These are phyloP conservation scores for Perca flavescens DNA, from an alignment of 2,113 vertebrate genomes.

Conservation along the genomic window DNA sequence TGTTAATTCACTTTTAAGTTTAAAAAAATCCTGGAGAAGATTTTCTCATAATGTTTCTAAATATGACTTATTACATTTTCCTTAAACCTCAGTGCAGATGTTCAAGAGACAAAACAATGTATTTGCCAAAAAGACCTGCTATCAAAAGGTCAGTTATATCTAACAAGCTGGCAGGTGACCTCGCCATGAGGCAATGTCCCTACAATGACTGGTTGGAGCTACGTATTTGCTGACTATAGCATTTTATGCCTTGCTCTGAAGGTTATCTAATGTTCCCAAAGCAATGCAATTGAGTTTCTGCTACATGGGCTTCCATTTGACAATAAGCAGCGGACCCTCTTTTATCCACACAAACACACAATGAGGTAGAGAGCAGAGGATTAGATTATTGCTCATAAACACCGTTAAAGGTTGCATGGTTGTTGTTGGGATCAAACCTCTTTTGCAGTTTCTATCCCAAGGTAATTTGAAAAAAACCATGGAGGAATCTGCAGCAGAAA, in stretches of 20 bases:
- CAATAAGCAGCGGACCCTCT: not conserved
- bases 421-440: not conserved
- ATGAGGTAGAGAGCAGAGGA: not conserved
- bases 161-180: constrained; percentile 7
- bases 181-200: constrained; percentile 7
- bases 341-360: not conserved
- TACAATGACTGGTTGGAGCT: constrained; percentile 12
- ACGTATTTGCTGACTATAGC: constrained; percentile 4
- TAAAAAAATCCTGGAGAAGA: not conserved
- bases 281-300: not conserved
- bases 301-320: not conserved
- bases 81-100: not conserved
- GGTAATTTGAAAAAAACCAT: not conserved
- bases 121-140: not conserved
- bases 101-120: not conserved
- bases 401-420: not conserved
- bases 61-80: not conserved
- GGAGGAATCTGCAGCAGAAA: not conserved
- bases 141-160: not conserved
- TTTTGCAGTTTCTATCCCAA: not conserved
- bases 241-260: constrained; percentile 2
- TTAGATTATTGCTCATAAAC: not conserved
- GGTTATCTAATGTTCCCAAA: constrained; percentile 29
- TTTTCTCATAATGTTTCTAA: not conserved
- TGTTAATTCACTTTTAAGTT: not conserved